phyloP scores from a whole-genome alignment of 1,140 invertebrate species.

The Bombus cullumanus region DNA sequence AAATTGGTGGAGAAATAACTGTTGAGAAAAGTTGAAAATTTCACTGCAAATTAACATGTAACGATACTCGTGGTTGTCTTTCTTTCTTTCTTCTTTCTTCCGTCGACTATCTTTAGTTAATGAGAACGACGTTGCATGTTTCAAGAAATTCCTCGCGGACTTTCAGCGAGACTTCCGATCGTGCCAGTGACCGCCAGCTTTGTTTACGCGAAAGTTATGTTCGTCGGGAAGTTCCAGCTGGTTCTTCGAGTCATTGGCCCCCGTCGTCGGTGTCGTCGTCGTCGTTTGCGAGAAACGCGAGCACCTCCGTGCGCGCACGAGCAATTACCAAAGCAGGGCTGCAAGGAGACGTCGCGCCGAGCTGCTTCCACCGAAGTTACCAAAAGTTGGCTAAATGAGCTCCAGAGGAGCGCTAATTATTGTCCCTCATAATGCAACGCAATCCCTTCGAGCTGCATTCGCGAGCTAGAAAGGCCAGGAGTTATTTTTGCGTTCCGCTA shows the following conservation, averaged over 20 bases:
- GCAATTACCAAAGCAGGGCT: conserved; percentile 29
- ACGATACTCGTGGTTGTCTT: too few relatives aligned
- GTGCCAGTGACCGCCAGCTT: conserved; percentile 1
- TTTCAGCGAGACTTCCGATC: neutral
- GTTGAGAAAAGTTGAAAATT: too few relatives aligned
- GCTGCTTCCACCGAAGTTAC: conserved; percentile 10
- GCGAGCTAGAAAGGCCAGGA: neutral
- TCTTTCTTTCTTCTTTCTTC: neutral
- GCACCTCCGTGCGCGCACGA: neutral
- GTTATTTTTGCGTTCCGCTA: conserved; percentile 15
- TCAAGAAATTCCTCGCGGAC: neutral
- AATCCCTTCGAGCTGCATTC: conserved; percentile 19
- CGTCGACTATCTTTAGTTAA: neutral
- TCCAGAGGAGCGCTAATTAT: conserved; percentile 47
- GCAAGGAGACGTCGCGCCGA: neutral
- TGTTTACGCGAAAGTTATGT: conserved; percentile 40
- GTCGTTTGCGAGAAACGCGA: conserved; percentile 19
- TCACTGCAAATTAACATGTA: too few relatives aligned
- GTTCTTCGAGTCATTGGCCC: conserved; percentile 32
- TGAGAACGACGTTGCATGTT: too few relatives aligned
- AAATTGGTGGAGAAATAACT: too few relatives aligned
- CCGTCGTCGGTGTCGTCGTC: conserved; percentile 3
- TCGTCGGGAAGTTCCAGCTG: neutral
- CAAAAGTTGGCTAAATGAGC: conserved; percentile 39
- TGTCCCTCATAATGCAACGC: conserved; percentile 14